Conservation (phyloP, 2,797 vertebrate species). For the Protosalanx chinensis region DNA sequence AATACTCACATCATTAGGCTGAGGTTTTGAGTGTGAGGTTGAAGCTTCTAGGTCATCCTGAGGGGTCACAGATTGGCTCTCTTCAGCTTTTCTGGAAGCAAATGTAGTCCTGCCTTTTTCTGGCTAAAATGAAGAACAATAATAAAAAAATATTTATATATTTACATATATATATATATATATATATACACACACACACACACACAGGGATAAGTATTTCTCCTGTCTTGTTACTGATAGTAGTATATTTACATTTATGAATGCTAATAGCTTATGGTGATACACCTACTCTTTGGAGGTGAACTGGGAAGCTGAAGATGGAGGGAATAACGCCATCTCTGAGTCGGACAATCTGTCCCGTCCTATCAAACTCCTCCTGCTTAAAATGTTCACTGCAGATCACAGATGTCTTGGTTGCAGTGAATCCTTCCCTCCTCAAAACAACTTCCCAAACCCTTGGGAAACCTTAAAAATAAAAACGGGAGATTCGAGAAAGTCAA, state of each 20-base stretch:
- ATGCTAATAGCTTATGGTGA: neutral
- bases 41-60: neutral
- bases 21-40: too few species aligned
- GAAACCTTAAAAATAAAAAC: conserved; percentile 19
- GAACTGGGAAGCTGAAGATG: neutral
- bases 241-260: neutral
- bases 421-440: conserved; percentile 17
- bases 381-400: conserved; percentile 18
- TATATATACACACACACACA: too few species aligned
- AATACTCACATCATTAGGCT: neutral
- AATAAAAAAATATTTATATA: too few species aligned
- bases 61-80: conserved; percentile 2
- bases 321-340: conserved; percentile 3
- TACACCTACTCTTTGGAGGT: conserved; percentile 8
- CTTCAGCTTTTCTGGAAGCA: neutral
- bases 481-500: too few species aligned
- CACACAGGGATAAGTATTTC: neutral
- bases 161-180: too few species aligned
- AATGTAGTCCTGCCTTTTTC: conserved; percentile 1
- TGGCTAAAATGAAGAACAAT: neutral
- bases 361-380: conserved; percentile 10
- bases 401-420: conserved; percentile 10
- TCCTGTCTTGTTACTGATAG: neutral
- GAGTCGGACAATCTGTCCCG: conserved; percentile 11
- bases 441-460: conserved; percentile 20